A percentile compares a stretch with the other conserved stretches of the same genome.
Evolutionary conservation across 2,888 invertebrate genomes (phyloP).

Genomic region (Dasypolia templi): DNA sequence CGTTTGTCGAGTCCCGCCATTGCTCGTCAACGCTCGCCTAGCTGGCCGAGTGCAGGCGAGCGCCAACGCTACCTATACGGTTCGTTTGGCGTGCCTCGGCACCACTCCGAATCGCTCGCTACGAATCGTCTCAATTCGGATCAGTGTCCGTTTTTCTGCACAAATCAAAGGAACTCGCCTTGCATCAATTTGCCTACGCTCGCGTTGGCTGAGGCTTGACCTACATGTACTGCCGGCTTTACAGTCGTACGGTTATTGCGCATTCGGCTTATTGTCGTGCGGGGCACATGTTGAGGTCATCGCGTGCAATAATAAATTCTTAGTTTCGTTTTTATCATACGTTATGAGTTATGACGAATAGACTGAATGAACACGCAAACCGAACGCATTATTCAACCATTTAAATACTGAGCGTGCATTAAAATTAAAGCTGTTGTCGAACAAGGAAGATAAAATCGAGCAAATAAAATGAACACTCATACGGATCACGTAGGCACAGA

Average conservation of each 20-base stretch:
- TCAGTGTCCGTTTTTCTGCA: too few relatives aligned
- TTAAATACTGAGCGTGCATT: conserved; percentile 47
- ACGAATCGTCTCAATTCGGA: too few relatives aligned
- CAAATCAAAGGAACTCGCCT: too few relatives aligned
- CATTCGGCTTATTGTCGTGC: conserved; percentile 77
- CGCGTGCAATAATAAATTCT: conserved; percentile 75
- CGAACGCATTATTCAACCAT: conserved; percentile 48
- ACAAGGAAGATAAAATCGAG: conserved; percentile 56
- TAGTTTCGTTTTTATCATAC: conserved; percentile 74
- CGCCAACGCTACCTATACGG: too few relatives aligned
- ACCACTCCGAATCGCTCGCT: too few relatives aligned
- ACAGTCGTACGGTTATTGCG: conserved; percentile 80
- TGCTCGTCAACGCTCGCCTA: too few relatives aligned
- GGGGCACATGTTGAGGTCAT: conserved; percentile 78
- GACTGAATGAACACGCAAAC: conserved; percentile 55
- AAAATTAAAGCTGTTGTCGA: conserved; percentile 40
- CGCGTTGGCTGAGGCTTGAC: too few relatives aligned
- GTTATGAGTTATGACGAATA: conserved; percentile 56
- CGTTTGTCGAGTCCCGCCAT: too few relatives aligned
- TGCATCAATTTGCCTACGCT: too few relatives aligned
- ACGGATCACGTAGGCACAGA: conserved; percentile 59
- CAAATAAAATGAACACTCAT: conserved; percentile 36
- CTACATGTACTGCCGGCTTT: too few relatives aligned
- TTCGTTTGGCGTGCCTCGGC: too few relatives aligned
- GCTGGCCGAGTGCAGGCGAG: too few relatives aligned